Evolutionary conservation across 2,113 vertebrate species (phyloP), one percentile per base, ranked within the genome.

Genomic region (Sander lucioperca): DNA sequence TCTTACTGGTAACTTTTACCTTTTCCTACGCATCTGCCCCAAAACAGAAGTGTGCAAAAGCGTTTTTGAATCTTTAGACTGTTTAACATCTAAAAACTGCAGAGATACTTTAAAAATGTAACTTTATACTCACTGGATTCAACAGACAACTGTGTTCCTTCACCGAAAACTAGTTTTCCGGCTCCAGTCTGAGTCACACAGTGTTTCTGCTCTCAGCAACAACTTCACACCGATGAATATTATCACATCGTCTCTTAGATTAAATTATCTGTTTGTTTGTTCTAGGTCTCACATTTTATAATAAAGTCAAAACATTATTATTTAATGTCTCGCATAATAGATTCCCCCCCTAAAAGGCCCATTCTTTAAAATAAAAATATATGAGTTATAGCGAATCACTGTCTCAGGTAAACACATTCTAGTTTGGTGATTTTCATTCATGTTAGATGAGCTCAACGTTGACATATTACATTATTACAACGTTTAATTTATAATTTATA

Each of bases 81-180:
- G 23, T 21, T n/a, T 45, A 23, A 19, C 3, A 75, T 64, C 9
- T 56, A 27, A 51, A 51, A 11, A n/a, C 21, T 39, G 5, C 33
- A 39, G 18, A 23, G 10, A 51, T 8, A 23, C 8, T 5, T 6
- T 36, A 19, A 39, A 12, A 54, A 3, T 61, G 1, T 39, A 0
- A 39, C 15, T 3, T 36, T 11, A 8, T 63, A 84, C 85, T 87
- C 57, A 87, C 81, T 39, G 57, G 21, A 0, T 6, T 80, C 56
- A 63, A 80, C 56, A 19, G 56, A 69, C 8, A 87, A 36, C 56
- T 23, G 25, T 1, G 12, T 43, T 58, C 85, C 85, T 36, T 19
- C 56, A 0, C 73, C 68, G 59, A 84, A 87, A 16, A 81, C 0
- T 0, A 50, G 0, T 59, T 74, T 77, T 74, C 5, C 3, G 68